Conservation (phyloP, 35 echinoderm and acorn worm genomes). For the Apostichopus japonicus region DNA sequence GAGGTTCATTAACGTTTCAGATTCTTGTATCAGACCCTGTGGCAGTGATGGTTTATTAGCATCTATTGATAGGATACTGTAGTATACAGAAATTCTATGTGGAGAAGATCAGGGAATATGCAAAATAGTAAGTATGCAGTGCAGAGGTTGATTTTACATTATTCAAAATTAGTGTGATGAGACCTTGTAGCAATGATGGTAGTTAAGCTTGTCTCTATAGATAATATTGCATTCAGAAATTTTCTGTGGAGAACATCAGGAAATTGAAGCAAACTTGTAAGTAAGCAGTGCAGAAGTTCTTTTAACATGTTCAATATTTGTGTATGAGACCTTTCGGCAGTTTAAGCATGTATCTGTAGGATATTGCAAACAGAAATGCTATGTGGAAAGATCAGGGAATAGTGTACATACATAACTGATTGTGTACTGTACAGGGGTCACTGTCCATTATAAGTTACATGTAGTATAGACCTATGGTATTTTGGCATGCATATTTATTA, state of each 20-base stretch:
- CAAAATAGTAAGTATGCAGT: conserved; percentile 75
- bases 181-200: too few relatives aligned
- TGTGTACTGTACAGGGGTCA: conserved; percentile 10
- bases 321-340: neutral
- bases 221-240: conserved; percentile 71
- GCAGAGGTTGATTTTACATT: neutral
- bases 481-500: too few relatives aligned
- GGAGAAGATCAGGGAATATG: conserved; percentile 94
- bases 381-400: conserved; percentile 91
- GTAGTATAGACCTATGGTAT: too few relatives aligned
- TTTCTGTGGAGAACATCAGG: conserved; percentile 92
- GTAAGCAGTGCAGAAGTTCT: neutral
- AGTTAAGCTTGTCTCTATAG: too few relatives aligned
- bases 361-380: conserved; percentile 87
- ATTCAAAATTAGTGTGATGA: too few relatives aligned
- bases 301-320: neutral
- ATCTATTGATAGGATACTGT: neutral
- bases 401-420: conserved; percentile 74
- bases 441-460: too few relatives aligned
- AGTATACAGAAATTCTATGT: conserved; percentile 88
- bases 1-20: neutral
- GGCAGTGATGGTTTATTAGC: neutral
- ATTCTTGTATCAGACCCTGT: neutral
- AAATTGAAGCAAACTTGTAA: conserved; percentile 87
- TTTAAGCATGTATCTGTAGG: neutral